Evolutionary conservation across 2,113 vertebrate genomes (phyloP), one percentile per base, ranked within the genome.

Genomic region (Chitala chitala): DNA sequence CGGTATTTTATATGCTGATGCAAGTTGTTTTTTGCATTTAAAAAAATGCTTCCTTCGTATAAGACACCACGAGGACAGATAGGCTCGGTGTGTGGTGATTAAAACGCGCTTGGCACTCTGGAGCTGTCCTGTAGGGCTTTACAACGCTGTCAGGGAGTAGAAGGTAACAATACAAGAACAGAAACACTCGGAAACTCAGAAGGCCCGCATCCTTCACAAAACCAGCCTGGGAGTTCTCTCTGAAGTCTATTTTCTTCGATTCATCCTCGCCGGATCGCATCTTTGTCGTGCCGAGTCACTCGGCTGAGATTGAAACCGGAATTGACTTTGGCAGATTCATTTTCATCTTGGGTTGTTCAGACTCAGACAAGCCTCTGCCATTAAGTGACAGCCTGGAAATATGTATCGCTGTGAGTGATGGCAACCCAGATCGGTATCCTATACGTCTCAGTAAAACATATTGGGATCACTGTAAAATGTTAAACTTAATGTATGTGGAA

Each of bases 301-400:
- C 54, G 56, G 44, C 46, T 38, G 51, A 56, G 29, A 63, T 1
- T 13, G 53, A 46, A 71, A 76, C 54, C 48, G 22, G 40, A 75
- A 56, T 56, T 72, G 66, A 75, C 58, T 63, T 87, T 84, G 86
- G 83, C 80, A 87, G 88, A 88, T 86, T 88, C 82, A 86, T 88
- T 90, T 89, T 81, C 77, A 82, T 85, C 83, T 84, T 85, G 84
- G 86, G 79, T 77, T 79, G 84, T 79, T 74, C 78, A 58, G 82
- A 78, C 76, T 88, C 2, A 0, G 8, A 48, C 0, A 9, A n/a
- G 65, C 80, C 79, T 80, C 83, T 73, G 76, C 73, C 79, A 78
- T 78, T 82, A 80, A 33, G 86, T 82, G 84, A 88, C 84, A 66
- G 58, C 48, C 72, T 1, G 6, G 1, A 7, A 73, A 48, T 75